phyloP scores from a whole-genome alignment of 2,888 invertebrate species.

The Sesia apiformis region DNA sequence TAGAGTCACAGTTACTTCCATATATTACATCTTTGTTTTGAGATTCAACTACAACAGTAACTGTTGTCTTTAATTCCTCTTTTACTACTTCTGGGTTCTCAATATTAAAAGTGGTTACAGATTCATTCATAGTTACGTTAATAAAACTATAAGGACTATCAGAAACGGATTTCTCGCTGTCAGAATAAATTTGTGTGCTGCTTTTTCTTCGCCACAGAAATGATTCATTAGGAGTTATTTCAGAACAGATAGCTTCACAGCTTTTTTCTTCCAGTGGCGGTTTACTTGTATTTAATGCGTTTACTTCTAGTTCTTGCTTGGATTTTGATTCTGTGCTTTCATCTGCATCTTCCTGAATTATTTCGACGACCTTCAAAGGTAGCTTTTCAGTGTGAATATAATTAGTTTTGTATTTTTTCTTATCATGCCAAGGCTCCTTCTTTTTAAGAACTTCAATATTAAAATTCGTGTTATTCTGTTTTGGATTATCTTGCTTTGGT shows the following conservation, averaged over 20 bases:
- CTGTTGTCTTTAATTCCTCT: slow-evolving; percentile 7
- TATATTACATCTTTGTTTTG: slow-evolving; percentile 15
- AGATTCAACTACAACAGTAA: slow-evolving; percentile 22
- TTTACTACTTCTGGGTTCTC: slow-evolving; percentile 4
- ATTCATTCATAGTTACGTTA: slow-evolving; percentile 37
- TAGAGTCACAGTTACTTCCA: slow-evolving; percentile 17
- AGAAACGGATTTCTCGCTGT: slow-evolving; percentile 42
- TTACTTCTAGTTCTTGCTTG: slow-evolving; percentile 7
- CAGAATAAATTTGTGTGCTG: slow-evolving; percentile 50
- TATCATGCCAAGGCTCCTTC: slow-evolving; percentile 56
- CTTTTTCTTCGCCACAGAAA: slow-evolving; percentile 77
- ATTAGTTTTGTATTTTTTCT: slow-evolving; percentile 61
- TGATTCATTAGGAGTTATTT: slow-evolving; percentile 77
- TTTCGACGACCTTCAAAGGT: slow-evolving; percentile 57
- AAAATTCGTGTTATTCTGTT: slow-evolving; percentile 5
- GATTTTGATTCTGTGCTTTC: slow-evolving; percentile 22
- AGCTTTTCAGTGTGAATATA: slow-evolving; percentile 63
- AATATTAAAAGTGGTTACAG: slow-evolving; percentile 28
- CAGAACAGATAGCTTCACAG: slow-evolving; percentile 41
- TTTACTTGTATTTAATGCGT: slow-evolving; percentile 10
- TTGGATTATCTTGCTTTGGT: slow-evolving; percentile 19
- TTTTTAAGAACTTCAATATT: slow-evolving; percentile 25
- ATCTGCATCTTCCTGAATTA: slow-evolving; percentile 58
- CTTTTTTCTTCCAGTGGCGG: slow-evolving; percentile 22
- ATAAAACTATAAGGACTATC: slow-evolving; percentile 52